phyloP scores from a whole-genome alignment of 2,113 vertebrate genomes.

The Trachemys scripta region DNA sequence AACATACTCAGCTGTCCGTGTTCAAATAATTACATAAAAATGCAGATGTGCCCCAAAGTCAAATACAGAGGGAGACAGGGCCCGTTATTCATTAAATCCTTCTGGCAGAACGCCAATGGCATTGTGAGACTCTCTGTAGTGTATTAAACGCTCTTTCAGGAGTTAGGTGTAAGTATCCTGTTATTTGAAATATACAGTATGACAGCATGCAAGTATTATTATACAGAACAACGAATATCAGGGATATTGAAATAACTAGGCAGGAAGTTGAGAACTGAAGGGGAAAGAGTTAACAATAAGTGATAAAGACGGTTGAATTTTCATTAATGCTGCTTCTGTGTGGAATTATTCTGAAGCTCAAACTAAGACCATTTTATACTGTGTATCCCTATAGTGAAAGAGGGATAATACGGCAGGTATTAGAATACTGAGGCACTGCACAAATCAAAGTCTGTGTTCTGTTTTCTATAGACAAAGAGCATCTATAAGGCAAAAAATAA shows the following conservation, averaged over 20 bases:
- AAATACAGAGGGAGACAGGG: not conserved
- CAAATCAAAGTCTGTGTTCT: constrained; percentile 15
- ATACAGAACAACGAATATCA: not conserved
- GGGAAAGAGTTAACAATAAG: not conserved
- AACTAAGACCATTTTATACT: constrained; percentile 25
- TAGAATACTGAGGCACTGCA: constrained; percentile 27
- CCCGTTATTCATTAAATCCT: not conserved
- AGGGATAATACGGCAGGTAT: not conserved
- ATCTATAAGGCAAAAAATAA: no score
- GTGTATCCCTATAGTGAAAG: not conserved
- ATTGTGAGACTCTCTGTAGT: not conserved
- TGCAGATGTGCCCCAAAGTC: not conserved
- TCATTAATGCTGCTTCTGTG: constrained; percentile 31
- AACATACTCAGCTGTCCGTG: not conserved
- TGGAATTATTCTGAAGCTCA: constrained; percentile 50
- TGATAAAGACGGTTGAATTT: constrained; percentile 6
- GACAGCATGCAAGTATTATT: not conserved
- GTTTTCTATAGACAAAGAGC: constrained; percentile 23
- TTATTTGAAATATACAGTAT: not conserved
- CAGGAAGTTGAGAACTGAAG: not conserved
- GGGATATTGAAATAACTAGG: constrained; percentile 2
- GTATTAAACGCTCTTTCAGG: constrained; percentile 8
- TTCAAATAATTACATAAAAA: not conserved
- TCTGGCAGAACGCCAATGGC: not conserved
- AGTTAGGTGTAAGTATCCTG: not conserved